phyloP scores from a whole-genome alignment of 30 jellyfish, hydroid and myxozoan species.

The Chrysaora quinquecirrha region DNA sequence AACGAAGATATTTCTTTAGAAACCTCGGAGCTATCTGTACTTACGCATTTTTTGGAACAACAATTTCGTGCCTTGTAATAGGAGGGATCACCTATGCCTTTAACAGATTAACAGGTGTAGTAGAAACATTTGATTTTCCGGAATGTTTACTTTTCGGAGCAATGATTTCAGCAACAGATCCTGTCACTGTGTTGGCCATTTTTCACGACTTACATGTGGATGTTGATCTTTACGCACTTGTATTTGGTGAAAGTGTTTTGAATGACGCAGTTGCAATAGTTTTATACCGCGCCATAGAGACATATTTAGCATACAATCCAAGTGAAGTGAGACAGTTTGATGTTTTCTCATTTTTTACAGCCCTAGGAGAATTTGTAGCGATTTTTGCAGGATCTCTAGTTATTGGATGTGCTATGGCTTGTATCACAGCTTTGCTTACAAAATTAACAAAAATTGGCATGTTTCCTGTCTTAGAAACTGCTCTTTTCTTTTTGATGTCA shows the following conservation, averaged over 20 bases:
- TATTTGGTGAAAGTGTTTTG: constrained; percentile 98
- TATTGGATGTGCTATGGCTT: constrained; percentile 97
- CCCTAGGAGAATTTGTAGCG: constrained; percentile 95
- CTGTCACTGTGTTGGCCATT: constrained; percentile 98
- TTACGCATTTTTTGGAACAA: constrained; percentile 98
- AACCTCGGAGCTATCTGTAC: constrained; percentile 99
- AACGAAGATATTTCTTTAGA: constrained; percentile 94
- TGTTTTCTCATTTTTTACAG: constrained; percentile 92
- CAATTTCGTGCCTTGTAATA: constrained; percentile 90
- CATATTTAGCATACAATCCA: constrained; percentile 98
- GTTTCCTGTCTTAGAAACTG: constrained; percentile 98
- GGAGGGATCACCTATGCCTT: constrained; percentile 91
- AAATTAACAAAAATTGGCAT: constrained; percentile 98
- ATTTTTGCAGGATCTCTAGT: constrained; percentile 96
- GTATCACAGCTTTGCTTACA: constrained; percentile 95
- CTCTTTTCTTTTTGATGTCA: constrained; percentile 97
- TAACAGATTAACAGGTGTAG: constrained; percentile 87
- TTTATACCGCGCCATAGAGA: constrained; percentile 96
- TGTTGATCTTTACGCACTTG: constrained; percentile 95
- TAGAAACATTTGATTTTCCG: constrained; percentile 95
- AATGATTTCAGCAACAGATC: constrained; percentile 99
- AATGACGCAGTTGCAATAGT: constrained; percentile 99
- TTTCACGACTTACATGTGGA: constrained; percentile 98
- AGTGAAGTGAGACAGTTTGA: constrained; percentile 95
- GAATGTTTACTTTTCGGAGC: constrained; percentile 99